Conservation (phyloP, 2,888 invertebrate species). For the Thereva nobilitata region DNA sequence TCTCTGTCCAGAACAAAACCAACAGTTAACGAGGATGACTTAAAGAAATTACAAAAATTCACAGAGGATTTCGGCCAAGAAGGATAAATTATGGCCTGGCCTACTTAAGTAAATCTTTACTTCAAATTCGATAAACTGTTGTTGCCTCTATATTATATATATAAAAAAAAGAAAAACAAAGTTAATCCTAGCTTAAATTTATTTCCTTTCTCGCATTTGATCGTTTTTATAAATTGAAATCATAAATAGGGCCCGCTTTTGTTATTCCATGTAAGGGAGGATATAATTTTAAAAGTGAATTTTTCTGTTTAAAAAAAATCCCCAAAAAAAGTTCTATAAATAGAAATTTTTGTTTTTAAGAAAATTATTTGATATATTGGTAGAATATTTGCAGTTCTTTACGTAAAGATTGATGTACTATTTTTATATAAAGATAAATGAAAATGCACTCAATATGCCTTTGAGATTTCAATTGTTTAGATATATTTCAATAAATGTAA, state of each 20-base stretch:
- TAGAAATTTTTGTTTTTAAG: background rate
- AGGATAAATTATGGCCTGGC: conserved; percentile 65
- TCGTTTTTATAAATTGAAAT: too few relatives aligned
- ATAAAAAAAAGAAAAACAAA: too few relatives aligned
- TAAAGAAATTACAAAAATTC: conserved; percentile 91
- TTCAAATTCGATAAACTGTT: conserved; percentile 19
- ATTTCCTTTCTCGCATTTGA: too few relatives aligned
- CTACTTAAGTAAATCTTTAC: conserved; percentile 17
- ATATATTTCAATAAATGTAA: conserved; percentile 33
- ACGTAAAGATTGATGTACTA: conserved; percentile 13
- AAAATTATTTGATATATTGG: conserved; percentile 4
- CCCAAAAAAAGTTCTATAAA: background rate
- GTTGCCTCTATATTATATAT: conserved; percentile 7
- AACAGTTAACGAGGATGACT: conserved; percentile 95
- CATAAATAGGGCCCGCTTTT: too few relatives aligned
- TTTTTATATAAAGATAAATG: conserved; percentile 24
- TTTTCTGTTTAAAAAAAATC: too few relatives aligned
- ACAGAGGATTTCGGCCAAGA: conserved; percentile 99
- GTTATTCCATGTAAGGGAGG: too few relatives aligned
- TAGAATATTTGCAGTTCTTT: conserved; percentile 15
- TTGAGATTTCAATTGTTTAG: conserved; percentile 30
- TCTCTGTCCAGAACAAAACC: conserved; percentile 94
- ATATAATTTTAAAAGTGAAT: too few relatives aligned
- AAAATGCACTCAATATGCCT: conserved; percentile 26
- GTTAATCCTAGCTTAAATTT: too few relatives aligned